A percentile compares a stretch with the other conserved stretches of the same genome.
Evolutionary conservation across 2,113 vertebrate genomes (phyloP).

Genomic region (Tragelaphus imberbis): DNA sequence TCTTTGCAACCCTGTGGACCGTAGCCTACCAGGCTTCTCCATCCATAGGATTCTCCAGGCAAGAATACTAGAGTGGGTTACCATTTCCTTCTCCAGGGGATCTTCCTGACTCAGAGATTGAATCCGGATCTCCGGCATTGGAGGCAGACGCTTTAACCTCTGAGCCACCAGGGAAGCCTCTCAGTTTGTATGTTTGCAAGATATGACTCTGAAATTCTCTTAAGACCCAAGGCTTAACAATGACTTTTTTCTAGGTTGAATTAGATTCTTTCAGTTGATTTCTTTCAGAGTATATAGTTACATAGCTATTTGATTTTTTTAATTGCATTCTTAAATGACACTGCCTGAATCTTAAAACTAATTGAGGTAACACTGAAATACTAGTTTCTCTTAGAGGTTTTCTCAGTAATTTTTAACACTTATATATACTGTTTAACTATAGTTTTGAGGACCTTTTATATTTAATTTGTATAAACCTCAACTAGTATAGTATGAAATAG

Average conservation of each 20-base stretch:
- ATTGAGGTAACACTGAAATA: background rate
- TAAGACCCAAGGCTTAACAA: background rate
- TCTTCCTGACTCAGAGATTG: no score
- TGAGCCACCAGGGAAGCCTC: no score
- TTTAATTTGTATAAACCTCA: background rate
- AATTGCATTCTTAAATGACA: background rate
- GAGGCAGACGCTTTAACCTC: no score
- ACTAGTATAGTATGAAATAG: background rate
- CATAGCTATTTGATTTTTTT: background rate
- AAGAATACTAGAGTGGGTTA: no score
- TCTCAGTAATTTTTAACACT: background rate
- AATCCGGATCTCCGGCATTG: no score
- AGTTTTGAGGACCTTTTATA: background rate
- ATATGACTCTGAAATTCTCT: background rate
- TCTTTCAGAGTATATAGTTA: slow-evolving; percentile 22
- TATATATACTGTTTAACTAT: background rate
- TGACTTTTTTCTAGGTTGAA: background rate
- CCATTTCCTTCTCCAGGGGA: no score
- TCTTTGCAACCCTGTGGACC: no score
- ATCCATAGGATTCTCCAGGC: no score
- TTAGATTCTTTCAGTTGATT: background rate
- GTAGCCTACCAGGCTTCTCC: no score
- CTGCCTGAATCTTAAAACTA: background rate
- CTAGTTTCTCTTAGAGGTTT: background rate
- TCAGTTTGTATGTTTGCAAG: background rate